Evolutionary conservation across 2,113 vertebrate species (phyloP).

Genomic region (Coreoperca whiteheadi): DNA sequence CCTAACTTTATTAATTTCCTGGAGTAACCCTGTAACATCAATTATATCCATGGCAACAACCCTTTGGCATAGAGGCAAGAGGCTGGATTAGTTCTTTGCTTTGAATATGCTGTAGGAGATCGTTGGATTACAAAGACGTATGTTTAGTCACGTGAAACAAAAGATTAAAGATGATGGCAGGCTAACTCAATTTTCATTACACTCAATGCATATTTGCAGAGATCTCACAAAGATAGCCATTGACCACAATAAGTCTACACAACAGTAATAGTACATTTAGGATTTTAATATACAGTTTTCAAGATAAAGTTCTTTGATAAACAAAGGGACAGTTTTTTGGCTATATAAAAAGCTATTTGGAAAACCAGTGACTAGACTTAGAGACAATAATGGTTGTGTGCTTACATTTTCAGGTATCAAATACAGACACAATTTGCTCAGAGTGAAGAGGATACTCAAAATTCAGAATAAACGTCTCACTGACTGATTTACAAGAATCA

Average conservation of each 20-base stretch:
- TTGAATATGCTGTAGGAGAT: constrained; percentile 7
- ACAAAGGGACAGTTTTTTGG: constrained; percentile 81
- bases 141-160: background rate
- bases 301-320: constrained; percentile 84
- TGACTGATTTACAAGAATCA: constrained; percentile 82
- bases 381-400: constrained; percentile 78
- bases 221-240: background rate
- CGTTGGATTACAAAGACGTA: background rate
- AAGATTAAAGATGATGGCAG: constrained; percentile 20
- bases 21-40: background rate
- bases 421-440: constrained; percentile 79
- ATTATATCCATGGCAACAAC: constrained; percentile 44
- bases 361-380: constrained; percentile 81
- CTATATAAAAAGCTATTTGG: constrained; percentile 86
- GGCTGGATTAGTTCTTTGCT: constrained; percentile 17
- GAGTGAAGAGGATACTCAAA: constrained; percentile 74
- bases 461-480: constrained; percentile 76
- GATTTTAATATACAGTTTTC: constrained; percentile 82
- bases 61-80: background rate
- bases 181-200: background rate
- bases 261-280: constrained; percentile 67
- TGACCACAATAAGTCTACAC: constrained; percentile 15
- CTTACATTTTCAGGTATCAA: constrained; percentile 81
- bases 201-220: background rate
- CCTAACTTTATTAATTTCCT: background rate